Base-by-base conservation (phyloP, 2,888 invertebrate species). In the Phragmatobia fuliginosa region DNA sequence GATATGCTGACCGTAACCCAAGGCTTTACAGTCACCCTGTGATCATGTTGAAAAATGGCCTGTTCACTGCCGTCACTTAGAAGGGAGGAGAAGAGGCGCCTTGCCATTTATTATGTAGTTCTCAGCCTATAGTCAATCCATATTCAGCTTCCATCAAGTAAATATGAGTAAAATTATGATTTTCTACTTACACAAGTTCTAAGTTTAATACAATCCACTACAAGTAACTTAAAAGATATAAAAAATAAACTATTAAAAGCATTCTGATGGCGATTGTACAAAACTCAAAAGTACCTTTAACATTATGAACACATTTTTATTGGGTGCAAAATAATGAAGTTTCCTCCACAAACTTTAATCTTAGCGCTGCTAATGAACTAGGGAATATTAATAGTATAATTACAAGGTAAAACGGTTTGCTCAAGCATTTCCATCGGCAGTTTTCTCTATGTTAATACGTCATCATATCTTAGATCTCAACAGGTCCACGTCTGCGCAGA, bases 381-480 rank as follows among this genome's bases (percentile, higher is more conserved):
- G 33, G 33, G 33, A 60, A 60, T 64, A 56, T 56, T 32, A 25
- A 49, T 33, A 63, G 49, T 32, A 21, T 49, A 61, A 52, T 49
- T 28, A 25, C 28, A 52, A 41, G 63, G 33, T 62, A 36, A 61
- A 68, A 68, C 62, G 33, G 65, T 59, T 60, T 66, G 71, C 65
- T 58, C 52, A 28, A 49, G 63, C 32, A 70, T 67, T 74, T 33
- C 63, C 62, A 75, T 71, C 66, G 68, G 10, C 14, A 65, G 72
- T 72, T 71, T 67, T 70, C 71, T 71, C 71, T 79, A 82, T 79
- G 78, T 72, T 73, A 82, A 79, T 79, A 66, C 49, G 38, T 67
- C 79, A 77, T 76, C 72, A 72, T 82, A 82, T 82, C 81, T 81
- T 0, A 31, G 71, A 82, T 82, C 81, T 68, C 41, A 52, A 66